Evolutionary conservation across 1,140 invertebrate genomes (phyloP).

Genomic region (Caenorhabditis briggsae): DNA sequence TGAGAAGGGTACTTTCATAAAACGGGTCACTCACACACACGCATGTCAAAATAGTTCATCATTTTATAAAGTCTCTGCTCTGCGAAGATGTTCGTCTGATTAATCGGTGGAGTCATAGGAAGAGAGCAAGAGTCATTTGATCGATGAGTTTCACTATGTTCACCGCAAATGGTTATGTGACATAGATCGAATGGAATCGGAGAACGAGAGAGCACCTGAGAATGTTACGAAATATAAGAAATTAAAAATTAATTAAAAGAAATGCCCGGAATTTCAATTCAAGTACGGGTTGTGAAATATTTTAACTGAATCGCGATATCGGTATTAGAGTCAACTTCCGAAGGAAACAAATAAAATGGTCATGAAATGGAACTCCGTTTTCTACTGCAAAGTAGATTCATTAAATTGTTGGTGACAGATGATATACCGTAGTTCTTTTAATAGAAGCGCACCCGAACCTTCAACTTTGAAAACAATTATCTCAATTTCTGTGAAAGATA

Average conservation of each 20-base stretch:
- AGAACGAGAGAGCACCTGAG: slow-evolving; percentile 10
- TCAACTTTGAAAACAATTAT: no score
- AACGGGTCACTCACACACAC: neutral
- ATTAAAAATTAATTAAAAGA: neutral
- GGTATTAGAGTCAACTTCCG: no score
- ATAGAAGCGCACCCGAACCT: no score
- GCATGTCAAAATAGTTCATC: slow-evolving; percentile 54
- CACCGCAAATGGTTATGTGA: slow-evolving; percentile 56
- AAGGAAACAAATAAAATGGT: no score
- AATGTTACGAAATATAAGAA: neutral
- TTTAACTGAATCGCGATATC: no score
- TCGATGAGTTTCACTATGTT: slow-evolving; percentile 49
- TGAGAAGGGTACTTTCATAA: slow-evolving; percentile 22
- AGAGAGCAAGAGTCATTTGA: neutral
- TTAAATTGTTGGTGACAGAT: no score
- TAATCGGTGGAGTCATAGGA: slow-evolving; percentile 43
- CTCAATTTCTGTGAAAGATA: no score
- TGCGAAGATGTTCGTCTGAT: slow-evolving; percentile 51
- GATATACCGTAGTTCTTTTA: no score
- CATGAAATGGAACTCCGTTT: no score
- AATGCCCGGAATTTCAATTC: slow-evolving; percentile 5
- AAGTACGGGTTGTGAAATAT: neutral
- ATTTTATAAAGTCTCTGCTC: slow-evolving; percentile 35
- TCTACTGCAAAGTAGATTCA: no score
- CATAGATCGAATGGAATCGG: slow-evolving; percentile 47